Conservation (phyloP, 2,797 vertebrate species). For the Anguilla marmorata region DNA sequence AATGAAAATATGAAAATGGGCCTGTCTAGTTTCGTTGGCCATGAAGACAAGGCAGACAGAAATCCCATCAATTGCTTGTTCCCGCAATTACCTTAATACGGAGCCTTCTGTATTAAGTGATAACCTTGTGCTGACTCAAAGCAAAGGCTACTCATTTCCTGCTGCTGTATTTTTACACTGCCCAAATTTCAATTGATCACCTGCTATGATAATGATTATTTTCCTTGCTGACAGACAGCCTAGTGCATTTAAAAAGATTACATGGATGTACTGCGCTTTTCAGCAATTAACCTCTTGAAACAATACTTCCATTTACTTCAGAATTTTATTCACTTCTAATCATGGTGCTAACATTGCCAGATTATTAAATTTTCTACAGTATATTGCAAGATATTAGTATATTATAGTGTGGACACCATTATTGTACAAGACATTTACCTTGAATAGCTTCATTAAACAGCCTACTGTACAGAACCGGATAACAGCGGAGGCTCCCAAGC, state of each 20-base stretch:
- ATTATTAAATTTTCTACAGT: background rate
- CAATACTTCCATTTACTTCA: background rate
- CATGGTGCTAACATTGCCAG: background rate
- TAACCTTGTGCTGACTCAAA: background rate
- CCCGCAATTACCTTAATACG: background rate
- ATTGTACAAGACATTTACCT: no score
- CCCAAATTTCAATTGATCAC: background rate
- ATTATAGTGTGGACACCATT: no score
- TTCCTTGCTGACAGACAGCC: background rate
- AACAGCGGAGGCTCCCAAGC: no score
- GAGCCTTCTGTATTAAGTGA: background rate
- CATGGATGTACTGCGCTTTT: background rate
- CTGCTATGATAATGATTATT: background rate
- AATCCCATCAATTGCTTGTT: conserved; percentile 5
- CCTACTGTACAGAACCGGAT: no score
- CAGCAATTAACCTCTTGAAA: background rate
- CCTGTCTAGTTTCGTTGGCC: background rate
- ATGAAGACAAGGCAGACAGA: background rate
- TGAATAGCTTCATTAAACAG: no score
- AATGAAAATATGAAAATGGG: conserved; percentile 14
- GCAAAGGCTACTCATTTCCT: background rate
- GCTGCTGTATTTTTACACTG: background rate
- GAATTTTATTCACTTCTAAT: background rate
- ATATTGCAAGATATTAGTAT: no score
- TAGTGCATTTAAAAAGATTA: background rate